Evolutionary conservation across 2,888 invertebrate species (phyloP).

Genomic region (Drosophila engyochracea): DNA sequence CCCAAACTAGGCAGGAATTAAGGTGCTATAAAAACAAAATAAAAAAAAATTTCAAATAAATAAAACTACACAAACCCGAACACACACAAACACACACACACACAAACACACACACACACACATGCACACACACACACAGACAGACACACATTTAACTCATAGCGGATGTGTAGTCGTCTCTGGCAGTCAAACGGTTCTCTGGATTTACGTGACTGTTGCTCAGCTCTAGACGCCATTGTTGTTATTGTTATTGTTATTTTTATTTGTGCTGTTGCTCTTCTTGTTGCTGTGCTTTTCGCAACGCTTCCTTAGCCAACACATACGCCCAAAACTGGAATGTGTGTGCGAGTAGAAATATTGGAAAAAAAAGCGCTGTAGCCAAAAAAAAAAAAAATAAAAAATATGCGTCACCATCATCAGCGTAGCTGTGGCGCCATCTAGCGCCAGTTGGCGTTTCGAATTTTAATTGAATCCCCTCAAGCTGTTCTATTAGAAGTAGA

Average conservation of each 20-base stretch:
- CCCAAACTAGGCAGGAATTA: conserved; percentile 14
- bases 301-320: not conserved
- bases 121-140: conserved; percentile 2
- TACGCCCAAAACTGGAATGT: not conserved
- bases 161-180: conserved; percentile 25
- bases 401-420: conserved; percentile 18
- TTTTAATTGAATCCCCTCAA: conserved; percentile 63
- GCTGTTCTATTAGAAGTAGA: conserved; percentile 47
- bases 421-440: conserved; percentile 30
- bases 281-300: conserved; percentile 11
- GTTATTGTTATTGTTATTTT: conserved; percentile 32
- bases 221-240: conserved; percentile 23
- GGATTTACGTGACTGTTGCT: conserved; percentile 55
- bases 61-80: conserved; percentile 29
- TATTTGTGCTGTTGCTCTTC: conserved; percentile 20
- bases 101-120: conserved; percentile 2
- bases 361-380: conserved; percentile 13
- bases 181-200: conserved; percentile 32
- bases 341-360: conserved; percentile 28
- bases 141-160: conserved; percentile 7
- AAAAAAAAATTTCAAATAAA: conserved; percentile 32
- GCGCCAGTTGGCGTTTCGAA: conserved; percentile 5
- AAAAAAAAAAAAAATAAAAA: not conserved
- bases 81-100: conserved; percentile 20
- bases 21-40: conserved; percentile 32